Evolutionary conservation across 2,113 vertebrate genomes (phyloP).

Genomic region (Gymnorhina tibicen): DNA sequence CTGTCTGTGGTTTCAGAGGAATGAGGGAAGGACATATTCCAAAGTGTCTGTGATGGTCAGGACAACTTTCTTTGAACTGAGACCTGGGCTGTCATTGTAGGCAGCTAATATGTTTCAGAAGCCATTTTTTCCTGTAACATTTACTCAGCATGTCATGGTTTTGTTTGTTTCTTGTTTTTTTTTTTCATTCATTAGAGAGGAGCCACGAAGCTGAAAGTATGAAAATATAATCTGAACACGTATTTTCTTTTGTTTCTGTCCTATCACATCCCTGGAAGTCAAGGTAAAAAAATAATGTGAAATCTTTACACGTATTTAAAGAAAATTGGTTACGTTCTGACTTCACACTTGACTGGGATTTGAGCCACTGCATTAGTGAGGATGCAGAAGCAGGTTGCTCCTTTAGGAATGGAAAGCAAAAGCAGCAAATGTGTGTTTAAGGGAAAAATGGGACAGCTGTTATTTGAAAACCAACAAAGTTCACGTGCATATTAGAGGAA

Average conservation of each 20-base stretch:
- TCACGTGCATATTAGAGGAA: neutral
- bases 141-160: neutral
- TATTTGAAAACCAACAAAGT: neutral
- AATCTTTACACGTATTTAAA: neutral
- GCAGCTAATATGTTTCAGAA: neutral
- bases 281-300: neutral
- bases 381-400: neutral
- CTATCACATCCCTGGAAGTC: neutral
- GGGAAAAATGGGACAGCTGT: neutral
- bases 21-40: neutral
- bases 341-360: neutral
- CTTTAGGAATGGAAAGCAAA: neutral
- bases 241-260: neutral
- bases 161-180: neutral
- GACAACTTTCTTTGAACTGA: conserved; percentile 2
- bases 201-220: neutral
- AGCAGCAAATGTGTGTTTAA: neutral
- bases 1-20: conserved; percentile 5
- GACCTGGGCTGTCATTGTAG: neutral
- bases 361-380: neutral
- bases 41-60: neutral
- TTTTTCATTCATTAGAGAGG: neutral
- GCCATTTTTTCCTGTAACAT: neutral
- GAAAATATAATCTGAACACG: neutral
- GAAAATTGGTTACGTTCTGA: neutral